Conservation (phyloP, 2,888 invertebrate genomes). For the Mesodorylaimus sp. region DNA sequence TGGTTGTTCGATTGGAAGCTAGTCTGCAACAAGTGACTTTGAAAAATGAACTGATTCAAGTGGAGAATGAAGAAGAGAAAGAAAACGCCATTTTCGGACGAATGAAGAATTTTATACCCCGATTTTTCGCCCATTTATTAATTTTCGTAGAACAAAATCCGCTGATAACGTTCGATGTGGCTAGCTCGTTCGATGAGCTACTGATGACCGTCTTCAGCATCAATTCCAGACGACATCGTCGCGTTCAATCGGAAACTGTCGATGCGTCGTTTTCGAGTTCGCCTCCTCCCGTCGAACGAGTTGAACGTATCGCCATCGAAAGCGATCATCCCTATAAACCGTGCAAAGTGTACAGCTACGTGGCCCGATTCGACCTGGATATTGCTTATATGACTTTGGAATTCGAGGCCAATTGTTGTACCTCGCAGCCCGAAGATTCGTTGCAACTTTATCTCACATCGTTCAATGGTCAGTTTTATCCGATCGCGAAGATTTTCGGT, state of each 20-base stretch:
- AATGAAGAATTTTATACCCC: slow-evolving; percentile 1
- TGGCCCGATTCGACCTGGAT: slow-evolving; percentile 61
- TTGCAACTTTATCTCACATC: slow-evolving; percentile 34
- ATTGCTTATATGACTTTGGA: slow-evolving; percentile 82
- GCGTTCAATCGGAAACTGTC: not conserved
- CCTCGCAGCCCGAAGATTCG: slow-evolving; percentile 78
- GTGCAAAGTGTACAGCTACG: slow-evolving; percentile 24
- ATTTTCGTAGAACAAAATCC: slow-evolving; percentile 22
- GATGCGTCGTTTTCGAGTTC: not conserved
- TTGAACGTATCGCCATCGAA: slow-evolving; percentile 39
- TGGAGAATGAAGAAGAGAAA: not conserved
- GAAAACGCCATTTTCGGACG: not conserved
- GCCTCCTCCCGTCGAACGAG: not conserved
- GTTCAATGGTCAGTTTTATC: not conserved
- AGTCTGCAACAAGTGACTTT: not conserved
- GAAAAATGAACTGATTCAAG: not conserved
- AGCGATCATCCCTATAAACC: slow-evolving; percentile 92
- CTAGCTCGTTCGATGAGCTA: slow-evolving; percentile 23
- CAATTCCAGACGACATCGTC: slow-evolving; percentile 13
- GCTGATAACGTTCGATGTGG: slow-evolving; percentile 18
- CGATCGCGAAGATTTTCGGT: too few species aligned
- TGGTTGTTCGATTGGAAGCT: too few species aligned
- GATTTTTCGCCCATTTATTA: slow-evolving; percentile 18
- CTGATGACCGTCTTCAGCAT: slow-evolving; percentile 19
- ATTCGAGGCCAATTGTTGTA: slow-evolving; percentile 75